Base-by-base conservation (phyloP, 2,113 vertebrate genomes). In the Conger conger region DNA sequence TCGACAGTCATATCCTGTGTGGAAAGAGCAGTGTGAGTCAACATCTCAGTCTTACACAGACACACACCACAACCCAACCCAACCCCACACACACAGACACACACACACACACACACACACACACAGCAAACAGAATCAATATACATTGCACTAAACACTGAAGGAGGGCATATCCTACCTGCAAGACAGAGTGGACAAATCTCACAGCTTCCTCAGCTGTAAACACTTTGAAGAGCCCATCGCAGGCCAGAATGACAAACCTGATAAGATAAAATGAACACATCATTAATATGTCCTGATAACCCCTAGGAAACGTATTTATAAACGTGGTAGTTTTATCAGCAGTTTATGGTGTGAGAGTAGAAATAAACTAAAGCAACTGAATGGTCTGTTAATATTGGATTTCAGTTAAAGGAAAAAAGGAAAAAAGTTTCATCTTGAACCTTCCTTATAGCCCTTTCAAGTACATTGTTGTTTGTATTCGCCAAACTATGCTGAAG, bases 151-250 rank as follows among this genome's bases (percentile, higher is more conserved):
- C 68, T 30, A 77, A 35, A 35, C n/a, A 9, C n/a, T 53, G 30
- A n/a, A 37, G 17, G 82, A 37, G 17, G 82, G 57, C 81, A 77
- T 76, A n/a, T 23, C 93, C 88, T 82, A 98, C 97, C 97, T 99
- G 96, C 9, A 99, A 91, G 86, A 97, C 91, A 88, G 89, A 91
- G 81, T 97, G 88, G 83, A 99, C 96, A 82, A 97, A 99, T 88
- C 95, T 96, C 85, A 98, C 96, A 5, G 98, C 97, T 93, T 99
- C 97, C 53, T 99, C 98, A 35, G 98, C 96, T 30, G 96, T 97
- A 76, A 99, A 99, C 3, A 97, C 98, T 92, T 99, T 99, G 87
- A 99, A 99, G 81, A 99, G 95, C 79, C 98, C 98, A 63, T 99
- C 98, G 85, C 98, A 99, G 0, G 98, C 98, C 91, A 99, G 92